Evolutionary conservation across 2,888 invertebrate species (phyloP).

Genomic region (Mesorhabditis sp.): DNA sequence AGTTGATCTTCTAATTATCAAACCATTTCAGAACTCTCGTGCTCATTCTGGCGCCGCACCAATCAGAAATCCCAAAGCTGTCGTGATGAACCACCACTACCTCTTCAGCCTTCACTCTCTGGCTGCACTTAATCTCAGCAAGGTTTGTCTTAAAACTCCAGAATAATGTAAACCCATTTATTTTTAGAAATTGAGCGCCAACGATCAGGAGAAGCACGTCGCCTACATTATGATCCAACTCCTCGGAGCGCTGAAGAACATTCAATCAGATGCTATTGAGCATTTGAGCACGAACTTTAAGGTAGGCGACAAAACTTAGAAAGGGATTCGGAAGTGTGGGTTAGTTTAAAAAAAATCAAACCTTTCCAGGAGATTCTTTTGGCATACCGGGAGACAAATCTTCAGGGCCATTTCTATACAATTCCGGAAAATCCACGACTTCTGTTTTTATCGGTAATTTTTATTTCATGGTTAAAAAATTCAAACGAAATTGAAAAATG

Average conservation of each 20-base stretch:
- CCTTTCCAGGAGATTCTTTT: conserved; percentile 39
- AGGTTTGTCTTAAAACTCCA: conserved; percentile 16
- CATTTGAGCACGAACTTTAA: conserved; percentile 47
- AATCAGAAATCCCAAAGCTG: conserved; percentile 19
- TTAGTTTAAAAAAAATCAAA: not conserved
- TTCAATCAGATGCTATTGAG: conserved; percentile 47
- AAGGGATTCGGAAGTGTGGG: not conserved
- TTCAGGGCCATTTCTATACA: conserved; percentile 21
- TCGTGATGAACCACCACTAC: conserved; percentile 44
- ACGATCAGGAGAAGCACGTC: conserved; percentile 39
- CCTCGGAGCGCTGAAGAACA: conserved; percentile 41
- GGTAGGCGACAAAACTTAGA: conserved; percentile 5
- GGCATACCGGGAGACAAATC: conserved; percentile 35
- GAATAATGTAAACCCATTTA: not conserved
- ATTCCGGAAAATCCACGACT: conserved; percentile 41
- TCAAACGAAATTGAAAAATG: not conserved
- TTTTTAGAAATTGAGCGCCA: conserved; percentile 29
- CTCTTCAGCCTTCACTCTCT: conserved; percentile 46
- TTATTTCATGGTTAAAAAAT: not conserved
- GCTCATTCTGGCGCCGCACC: too few species aligned
- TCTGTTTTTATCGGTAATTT: conserved; percentile 35
- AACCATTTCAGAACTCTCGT: too few species aligned
- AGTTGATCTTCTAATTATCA: too few species aligned
- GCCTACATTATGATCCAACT: conserved; percentile 48
- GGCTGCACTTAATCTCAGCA: conserved; percentile 45